Conservation (phyloP, 2,113 vertebrate species). For the Serinus canaria region DNA sequence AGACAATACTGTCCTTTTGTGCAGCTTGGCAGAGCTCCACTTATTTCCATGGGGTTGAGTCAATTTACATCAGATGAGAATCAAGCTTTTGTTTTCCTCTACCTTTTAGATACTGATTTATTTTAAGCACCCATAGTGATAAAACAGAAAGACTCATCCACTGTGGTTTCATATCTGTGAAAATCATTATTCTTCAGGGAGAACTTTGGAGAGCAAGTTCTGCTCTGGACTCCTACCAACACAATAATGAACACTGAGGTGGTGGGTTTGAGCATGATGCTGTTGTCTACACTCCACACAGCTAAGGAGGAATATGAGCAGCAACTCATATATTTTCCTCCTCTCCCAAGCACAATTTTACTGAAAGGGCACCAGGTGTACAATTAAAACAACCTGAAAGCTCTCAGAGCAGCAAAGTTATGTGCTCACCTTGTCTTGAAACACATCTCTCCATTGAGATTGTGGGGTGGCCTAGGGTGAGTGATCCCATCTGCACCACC, state of each 20-base stretch:
- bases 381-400: background rate
- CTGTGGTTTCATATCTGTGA: background rate
- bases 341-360: background rate
- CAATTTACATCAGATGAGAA: conserved; percentile 30
- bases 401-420: background rate
- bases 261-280: background rate
- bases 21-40: conserved; percentile 12
- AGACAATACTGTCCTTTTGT: conserved; percentile 9
- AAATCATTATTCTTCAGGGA: background rate
- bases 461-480: background rate
- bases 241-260: background rate
- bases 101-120: conserved; percentile 5
- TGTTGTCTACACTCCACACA: rapidly evolving
- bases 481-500: background rate
- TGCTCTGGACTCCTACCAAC: background rate
- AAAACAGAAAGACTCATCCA: background rate
- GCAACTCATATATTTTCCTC: background rate
- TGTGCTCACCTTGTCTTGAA: background rate
- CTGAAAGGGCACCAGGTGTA: background rate
- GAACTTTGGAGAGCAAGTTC: background rate
- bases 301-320: background rate
- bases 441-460: background rate
- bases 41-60: background rate
- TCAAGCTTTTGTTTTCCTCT: conserved; percentile 17
- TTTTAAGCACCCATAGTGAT: conserved; percentile 22